Evolutionary conservation across 2,888 invertebrate species (phyloP).

Genomic region (Dryomyza anilis): DNA sequence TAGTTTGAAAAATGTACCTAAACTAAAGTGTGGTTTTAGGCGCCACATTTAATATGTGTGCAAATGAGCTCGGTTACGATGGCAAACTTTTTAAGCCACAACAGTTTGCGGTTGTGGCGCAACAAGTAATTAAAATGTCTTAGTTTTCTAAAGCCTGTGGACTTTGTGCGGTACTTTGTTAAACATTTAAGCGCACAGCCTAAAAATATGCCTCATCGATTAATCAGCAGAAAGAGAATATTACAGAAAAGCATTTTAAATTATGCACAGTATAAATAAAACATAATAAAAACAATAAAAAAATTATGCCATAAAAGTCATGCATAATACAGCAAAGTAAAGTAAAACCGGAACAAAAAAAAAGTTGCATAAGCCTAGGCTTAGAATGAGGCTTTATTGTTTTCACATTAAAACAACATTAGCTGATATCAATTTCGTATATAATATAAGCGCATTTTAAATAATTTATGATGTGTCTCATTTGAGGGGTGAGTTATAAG

Average conservation of each 20-base stretch:
- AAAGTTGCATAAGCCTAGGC: constrained; percentile 2
- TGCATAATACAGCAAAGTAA: neutral
- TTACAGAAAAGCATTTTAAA: constrained; percentile 10
- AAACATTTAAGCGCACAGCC: too few relatives aligned
- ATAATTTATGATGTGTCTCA: neutral
- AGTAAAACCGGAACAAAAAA: neutral
- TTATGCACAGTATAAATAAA: neutral
- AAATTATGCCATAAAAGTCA: neutral
- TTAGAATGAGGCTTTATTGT: constrained; percentile 1
- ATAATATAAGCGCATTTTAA: neutral
- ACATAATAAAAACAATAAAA: neutral
- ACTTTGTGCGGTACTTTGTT: too few relatives aligned
- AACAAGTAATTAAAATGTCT: too few relatives aligned
- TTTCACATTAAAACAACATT: constrained; percentile 4
- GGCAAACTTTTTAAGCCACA: too few relatives aligned
- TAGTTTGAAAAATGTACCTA: too few relatives aligned
- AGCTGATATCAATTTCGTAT: too few relatives aligned
- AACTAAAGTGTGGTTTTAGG: neutral
- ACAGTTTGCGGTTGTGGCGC: too few relatives aligned
- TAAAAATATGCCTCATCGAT: neutral
- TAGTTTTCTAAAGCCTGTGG: too few relatives aligned
- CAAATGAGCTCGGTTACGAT: too few relatives aligned
- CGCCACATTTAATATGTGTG: neutral
- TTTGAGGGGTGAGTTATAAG: too few relatives aligned
- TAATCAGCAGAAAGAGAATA: neutral